A percentile compares a stretch with the other conserved stretches of the same genome.
Evolutionary conservation across 2,113 vertebrate genomes (phyloP).

Genomic region (Taurulus bubalis): DNA sequence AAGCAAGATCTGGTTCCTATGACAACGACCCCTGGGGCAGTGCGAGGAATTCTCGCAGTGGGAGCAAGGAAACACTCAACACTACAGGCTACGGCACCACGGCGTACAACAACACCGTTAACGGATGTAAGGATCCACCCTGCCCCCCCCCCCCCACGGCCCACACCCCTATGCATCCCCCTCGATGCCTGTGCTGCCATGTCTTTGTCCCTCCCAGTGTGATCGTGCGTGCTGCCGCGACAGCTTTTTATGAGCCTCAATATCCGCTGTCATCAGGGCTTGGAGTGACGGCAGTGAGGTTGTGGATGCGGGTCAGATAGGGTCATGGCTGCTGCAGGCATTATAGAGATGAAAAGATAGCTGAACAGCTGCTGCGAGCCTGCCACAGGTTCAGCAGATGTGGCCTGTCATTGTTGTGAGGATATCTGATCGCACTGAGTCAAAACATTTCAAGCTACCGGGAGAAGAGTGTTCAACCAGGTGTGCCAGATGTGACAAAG

Average conservation of each 20-base stretch:
- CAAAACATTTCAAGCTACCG: slow-evolving; percentile 19
- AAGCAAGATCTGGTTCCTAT: slow-evolving; percentile 95
- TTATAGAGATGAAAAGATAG: slow-evolving; percentile 51
- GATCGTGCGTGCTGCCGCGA: slow-evolving; percentile 10
- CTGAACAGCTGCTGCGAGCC: slow-evolving; percentile 39
- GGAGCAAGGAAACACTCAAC: slow-evolving; percentile 97
- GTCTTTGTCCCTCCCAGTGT: not conserved
- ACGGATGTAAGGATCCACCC: slow-evolving; percentile 90
- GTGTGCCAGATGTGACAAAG: slow-evolving; percentile 48
- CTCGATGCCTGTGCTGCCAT: slow-evolving; percentile 20
- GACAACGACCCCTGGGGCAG: slow-evolving; percentile 96
- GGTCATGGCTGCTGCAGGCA: slow-evolving; percentile 56
- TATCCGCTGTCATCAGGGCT: slow-evolving; percentile 23
- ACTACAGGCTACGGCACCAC: slow-evolving; percentile 87
- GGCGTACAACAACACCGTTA: slow-evolving; percentile 92
- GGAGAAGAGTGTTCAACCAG: slow-evolving; percentile 25
- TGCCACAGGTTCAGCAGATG: slow-evolving; percentile 30
- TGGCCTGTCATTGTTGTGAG: slow-evolving; percentile 20
- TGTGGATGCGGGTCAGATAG: slow-evolving; percentile 32
- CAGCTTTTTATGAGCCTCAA: slow-evolving; percentile 29
- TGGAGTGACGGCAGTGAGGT: slow-evolving; percentile 18
- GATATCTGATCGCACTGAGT: slow-evolving; percentile 26
- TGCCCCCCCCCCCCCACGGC: not conserved
- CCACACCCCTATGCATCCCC: not conserved
- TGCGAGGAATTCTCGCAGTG: slow-evolving; percentile 90